Percentiles rank a stretch among this genome's conserved stretches.
These are phyloP conservation scores for Polyergus mexicanus DNA, from an alignment of 1,140 invertebrate species.

Conservation along the genomic window DNA sequence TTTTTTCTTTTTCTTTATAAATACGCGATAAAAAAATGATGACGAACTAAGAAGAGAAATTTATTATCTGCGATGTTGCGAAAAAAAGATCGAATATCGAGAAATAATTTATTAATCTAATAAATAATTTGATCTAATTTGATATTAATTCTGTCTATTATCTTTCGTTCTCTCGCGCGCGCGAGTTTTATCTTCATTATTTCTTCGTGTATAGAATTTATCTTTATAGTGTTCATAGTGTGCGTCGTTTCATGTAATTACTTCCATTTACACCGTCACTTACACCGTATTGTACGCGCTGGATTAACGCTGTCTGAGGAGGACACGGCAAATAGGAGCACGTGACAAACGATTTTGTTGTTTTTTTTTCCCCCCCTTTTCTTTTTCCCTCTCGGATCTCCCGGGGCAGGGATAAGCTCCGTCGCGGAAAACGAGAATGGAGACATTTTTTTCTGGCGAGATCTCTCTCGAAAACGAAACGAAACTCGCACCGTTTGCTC, in stretches of 20 bases:
- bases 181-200: background rate
- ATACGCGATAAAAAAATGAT: background rate
- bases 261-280: slow-evolving; percentile 44
- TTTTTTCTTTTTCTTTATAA: too few species aligned
- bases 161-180: too few species aligned
- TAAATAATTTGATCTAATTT: slow-evolving; percentile 33
- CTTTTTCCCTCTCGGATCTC: slow-evolving; percentile 20
- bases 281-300: slow-evolving; percentile 39
- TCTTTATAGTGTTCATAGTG: background rate
- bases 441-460: slow-evolving; percentile 49
- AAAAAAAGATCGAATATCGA: background rate
- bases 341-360: slow-evolving; percentile 52
- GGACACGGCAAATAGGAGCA: background rate
- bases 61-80: background rate
- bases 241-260: slow-evolving; percentile 38
- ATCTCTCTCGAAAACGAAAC: slow-evolving; percentile 31
- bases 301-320: slow-evolving; percentile 24
- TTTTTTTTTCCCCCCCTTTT: background rate
- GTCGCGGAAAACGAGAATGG: slow-evolving; percentile 23
- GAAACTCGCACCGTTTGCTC: slow-evolving; percentile 31
- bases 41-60: slow-evolving; percentile 21
- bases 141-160: background rate
- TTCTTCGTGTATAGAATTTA: background rate
- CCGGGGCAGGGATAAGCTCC: background rate
- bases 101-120: background rate